phyloP scores from a whole-genome alignment of 2,888 invertebrate species.

The Synanthedon tipuliformis region DNA sequence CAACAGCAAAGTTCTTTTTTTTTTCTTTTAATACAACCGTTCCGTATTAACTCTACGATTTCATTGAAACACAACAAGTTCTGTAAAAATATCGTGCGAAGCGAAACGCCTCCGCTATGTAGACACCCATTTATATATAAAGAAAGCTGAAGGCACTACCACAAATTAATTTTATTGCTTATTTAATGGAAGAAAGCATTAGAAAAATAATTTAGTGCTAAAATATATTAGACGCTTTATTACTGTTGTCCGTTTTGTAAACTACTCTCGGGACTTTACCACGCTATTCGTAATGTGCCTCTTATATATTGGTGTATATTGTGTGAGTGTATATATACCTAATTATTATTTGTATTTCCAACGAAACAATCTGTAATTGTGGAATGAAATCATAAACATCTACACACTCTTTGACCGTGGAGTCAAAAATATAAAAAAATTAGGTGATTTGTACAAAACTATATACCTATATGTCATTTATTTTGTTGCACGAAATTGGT shows the following conservation, averaged over 20 bases:
- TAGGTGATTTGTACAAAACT: neutral
- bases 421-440: neutral
- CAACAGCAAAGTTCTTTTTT: slow-evolving; percentile 54
- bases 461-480: neutral
- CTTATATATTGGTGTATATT: slow-evolving; percentile 35
- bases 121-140: slow-evolving; percentile 41
- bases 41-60: slow-evolving; percentile 49
- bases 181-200: slow-evolving; percentile 57
- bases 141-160: slow-evolving; percentile 69
- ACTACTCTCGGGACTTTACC: slow-evolving; percentile 14
- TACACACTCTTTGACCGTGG: neutral
- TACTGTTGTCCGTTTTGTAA: neutral
- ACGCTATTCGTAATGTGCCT: slow-evolving; percentile 36
- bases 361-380: slow-evolving; percentile 36
- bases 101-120: slow-evolving; percentile 54
- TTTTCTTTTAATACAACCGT: slow-evolving; percentile 42
- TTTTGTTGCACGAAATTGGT: slow-evolving; percentile 5
- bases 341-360: slow-evolving; percentile 11
- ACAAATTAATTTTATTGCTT: slow-evolving; percentile 62
- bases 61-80: slow-evolving; percentile 55
- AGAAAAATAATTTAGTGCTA: slow-evolving; percentile 60
- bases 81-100: slow-evolving; percentile 66
- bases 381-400: slow-evolving; percentile 24
- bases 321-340: slow-evolving; percentile 39
- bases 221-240: slow-evolving; percentile 12